These are phyloP conservation scores for Monochamus alternatus DNA, from an alignment of 2,888 invertebrate genomes.

Conservation along the genomic window DNA sequence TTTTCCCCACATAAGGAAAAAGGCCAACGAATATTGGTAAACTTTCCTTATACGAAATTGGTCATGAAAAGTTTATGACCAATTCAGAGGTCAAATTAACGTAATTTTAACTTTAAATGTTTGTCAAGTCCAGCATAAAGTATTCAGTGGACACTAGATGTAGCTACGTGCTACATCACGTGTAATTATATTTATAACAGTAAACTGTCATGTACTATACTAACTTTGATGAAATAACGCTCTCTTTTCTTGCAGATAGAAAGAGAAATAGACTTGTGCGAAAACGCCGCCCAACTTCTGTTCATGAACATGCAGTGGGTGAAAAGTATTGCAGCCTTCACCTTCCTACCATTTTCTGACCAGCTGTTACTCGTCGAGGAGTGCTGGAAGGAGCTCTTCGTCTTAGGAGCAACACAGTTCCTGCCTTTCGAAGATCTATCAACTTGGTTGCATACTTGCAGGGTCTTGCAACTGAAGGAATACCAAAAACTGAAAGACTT, in stretches of 20 bases:
- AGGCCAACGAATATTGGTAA: too few species aligned
- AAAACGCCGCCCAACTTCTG: slow-evolving; percentile 90
- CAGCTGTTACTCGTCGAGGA: slow-evolving; percentile 87
- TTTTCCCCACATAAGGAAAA: too few species aligned
- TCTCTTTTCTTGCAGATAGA: too few species aligned
- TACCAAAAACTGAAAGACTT: slow-evolving; percentile 78
- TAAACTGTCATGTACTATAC: neutral
- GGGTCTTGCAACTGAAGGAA: slow-evolving; percentile 64
- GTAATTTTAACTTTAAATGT: too few species aligned
- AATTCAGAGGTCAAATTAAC: too few species aligned
- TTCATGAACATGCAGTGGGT: slow-evolving; percentile 95
- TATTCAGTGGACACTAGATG: too few species aligned
- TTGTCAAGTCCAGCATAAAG: too few species aligned
- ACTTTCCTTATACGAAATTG: too few species aligned
- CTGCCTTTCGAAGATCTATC: slow-evolving; percentile 84
- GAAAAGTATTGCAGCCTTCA: slow-evolving; percentile 84
- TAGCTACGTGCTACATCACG: too few species aligned
- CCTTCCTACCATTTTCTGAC: slow-evolving; percentile 83
- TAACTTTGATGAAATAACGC: neutral
- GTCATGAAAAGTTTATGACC: too few species aligned
- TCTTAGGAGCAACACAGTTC: slow-evolving; percentile 89
- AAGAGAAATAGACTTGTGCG: slow-evolving; percentile 73
- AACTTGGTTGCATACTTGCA: slow-evolving; percentile 72
- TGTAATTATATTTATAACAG: too few species aligned
- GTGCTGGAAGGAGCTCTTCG: slow-evolving; percentile 93